Conservation (phyloP, 2,888 invertebrate genomes). For the Monopis laevigella region DNA sequence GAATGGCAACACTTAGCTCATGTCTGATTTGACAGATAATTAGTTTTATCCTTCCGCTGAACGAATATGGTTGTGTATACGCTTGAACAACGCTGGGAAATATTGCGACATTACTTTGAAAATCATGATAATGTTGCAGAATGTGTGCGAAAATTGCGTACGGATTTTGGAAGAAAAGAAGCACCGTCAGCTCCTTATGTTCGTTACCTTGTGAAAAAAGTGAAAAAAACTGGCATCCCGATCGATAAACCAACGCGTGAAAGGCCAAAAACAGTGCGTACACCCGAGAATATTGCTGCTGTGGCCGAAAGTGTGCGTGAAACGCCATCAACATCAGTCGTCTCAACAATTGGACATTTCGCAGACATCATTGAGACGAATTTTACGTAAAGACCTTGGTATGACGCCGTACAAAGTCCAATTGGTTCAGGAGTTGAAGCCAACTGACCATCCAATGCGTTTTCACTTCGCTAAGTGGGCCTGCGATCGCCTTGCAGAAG, state of each 20-base stretch:
- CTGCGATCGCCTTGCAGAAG: slow-evolving; percentile 16
- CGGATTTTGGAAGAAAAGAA: too few species aligned
- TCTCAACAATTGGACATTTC: slow-evolving; percentile 16
- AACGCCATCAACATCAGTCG: slow-evolving; percentile 19
- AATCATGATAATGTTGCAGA: too few species aligned
- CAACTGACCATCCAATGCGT: slow-evolving; percentile 17
- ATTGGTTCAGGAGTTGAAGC: slow-evolving; percentile 20
- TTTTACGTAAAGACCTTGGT: slow-evolving; percentile 20
- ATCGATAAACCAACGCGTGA: slow-evolving; percentile 19
- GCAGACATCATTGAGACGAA: slow-evolving; percentile 19
- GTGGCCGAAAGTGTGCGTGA: slow-evolving; percentile 20
- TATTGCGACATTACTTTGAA: too few species aligned
- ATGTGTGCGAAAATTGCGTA: too few species aligned
- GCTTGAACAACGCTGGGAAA: too few species aligned
- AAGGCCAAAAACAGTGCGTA: slow-evolving; percentile 15
- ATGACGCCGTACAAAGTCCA: slow-evolving; percentile 20
- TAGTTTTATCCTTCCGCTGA: too few species aligned
- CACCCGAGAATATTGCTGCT: slow-evolving; percentile 19
- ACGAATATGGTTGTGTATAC: too few species aligned
- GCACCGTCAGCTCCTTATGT: too few species aligned
- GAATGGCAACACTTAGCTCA: too few species aligned
- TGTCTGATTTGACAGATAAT: too few species aligned
- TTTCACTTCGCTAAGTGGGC: slow-evolving; percentile 17
- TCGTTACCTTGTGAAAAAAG: too few species aligned
- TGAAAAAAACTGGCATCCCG: too few species aligned